These are phyloP conservation scores for Mustela lutreola DNA, from an alignment of 2,113 vertebrate species.

Conservation along the genomic window DNA sequence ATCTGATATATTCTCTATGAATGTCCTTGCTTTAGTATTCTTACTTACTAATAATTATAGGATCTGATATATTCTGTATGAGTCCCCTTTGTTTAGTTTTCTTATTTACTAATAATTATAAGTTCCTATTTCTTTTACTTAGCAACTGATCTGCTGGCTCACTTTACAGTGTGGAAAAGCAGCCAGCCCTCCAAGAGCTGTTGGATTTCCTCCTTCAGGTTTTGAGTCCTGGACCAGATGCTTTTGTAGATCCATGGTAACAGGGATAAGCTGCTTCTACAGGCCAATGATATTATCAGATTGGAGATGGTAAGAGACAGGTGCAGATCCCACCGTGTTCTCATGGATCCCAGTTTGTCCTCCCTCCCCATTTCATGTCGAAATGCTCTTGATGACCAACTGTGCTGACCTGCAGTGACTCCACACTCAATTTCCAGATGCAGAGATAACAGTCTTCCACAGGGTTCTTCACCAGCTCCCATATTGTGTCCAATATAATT, in stretches of 20 bases:
- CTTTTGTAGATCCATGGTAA: background rate
- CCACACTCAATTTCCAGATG: background rate
- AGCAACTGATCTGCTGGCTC: background rate
- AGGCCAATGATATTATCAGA: background rate
- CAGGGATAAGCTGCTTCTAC: background rate
- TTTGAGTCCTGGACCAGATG: background rate
- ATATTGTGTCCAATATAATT: background rate
- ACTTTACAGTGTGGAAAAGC: background rate
- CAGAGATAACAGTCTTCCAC: background rate
- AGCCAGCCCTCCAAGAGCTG: background rate
- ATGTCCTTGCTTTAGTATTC: too few species aligned
- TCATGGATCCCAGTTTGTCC: background rate
- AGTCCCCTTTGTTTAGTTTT: background rate
- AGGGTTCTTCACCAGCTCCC: background rate
- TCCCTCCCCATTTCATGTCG: background rate
- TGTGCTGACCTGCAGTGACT: background rate
- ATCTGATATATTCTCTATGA: too few species aligned
- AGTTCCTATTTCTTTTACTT: too few species aligned
- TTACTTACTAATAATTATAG: too few species aligned
- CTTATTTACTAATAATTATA: too few species aligned
- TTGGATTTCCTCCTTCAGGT: background rate
- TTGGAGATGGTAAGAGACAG: background rate
- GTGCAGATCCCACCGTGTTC: background rate
- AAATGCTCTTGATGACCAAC: background rate
- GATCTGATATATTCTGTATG: too few species aligned